phyloP scores from a whole-genome alignment of 2,113 vertebrate genomes.

The Brevimyrus niger region DNA sequence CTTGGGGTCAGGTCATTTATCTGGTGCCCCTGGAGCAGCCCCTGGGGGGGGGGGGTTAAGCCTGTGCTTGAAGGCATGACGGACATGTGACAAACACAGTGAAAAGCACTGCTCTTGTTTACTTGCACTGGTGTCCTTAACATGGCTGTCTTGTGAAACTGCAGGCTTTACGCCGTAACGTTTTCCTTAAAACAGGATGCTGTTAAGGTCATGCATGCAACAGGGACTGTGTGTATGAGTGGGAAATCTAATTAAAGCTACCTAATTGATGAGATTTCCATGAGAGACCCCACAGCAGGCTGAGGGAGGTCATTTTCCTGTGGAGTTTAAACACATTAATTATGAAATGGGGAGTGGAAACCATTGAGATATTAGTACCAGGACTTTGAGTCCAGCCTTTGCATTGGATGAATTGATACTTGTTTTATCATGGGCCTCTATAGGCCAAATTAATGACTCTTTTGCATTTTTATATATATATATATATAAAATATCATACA shows the following conservation, averaged over 20 bases:
- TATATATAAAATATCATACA: no score
- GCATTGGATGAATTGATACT: not conserved
- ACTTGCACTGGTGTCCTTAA: no score
- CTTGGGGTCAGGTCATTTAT: not conserved
- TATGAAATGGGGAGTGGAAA: not conserved
- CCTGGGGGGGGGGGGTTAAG: not conserved
- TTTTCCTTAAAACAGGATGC: not conserved
- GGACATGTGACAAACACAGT: not conserved
- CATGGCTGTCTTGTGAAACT: no score
- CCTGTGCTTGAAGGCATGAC: not conserved
- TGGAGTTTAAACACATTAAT: not conserved
- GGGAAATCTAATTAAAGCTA: not conserved
- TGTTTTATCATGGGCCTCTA: not conserved
- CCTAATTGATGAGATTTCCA: constrained; percentile 10
- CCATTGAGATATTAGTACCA: not conserved
- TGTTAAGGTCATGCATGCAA: not conserved
- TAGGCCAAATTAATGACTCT: not conserved
- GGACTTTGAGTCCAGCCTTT: not conserved
- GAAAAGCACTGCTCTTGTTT: not conserved
- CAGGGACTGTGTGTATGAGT: not conserved
- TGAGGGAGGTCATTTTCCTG: not conserved
- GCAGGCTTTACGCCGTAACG: not conserved
- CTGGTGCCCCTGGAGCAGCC: not conserved
- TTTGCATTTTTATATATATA: not conserved
- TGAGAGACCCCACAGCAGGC: not conserved